A percentile compares a stretch with the other conserved stretches of the same genome.
Conservation (phyloP, 2,113 vertebrate genomes). For the Tenebrosternarchus preto region DNA sequence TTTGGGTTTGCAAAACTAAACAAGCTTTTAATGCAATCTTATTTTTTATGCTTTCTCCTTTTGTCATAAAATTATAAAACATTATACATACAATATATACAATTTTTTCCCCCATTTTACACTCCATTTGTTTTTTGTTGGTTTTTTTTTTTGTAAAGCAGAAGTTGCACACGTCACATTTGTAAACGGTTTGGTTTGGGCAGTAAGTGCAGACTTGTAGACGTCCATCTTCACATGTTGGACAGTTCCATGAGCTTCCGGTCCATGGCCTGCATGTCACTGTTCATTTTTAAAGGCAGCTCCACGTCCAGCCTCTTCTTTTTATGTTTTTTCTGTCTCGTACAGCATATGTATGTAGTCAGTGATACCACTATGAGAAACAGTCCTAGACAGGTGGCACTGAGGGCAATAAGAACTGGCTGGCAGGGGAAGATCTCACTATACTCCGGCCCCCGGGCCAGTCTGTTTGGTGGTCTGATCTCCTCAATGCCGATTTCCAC, state of each 20-base stretch:
- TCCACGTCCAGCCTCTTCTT: constrained; percentile 84
- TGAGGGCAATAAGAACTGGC: constrained; percentile 84
- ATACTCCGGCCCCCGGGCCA: constrained; percentile 77
- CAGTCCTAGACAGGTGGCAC: constrained; percentile 83
- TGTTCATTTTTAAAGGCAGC: constrained; percentile 89
- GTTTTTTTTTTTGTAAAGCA: constrained; percentile 18
- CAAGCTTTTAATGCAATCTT: constrained; percentile 36
- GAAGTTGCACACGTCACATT: constrained; percentile 44
- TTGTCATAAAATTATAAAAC: constrained; percentile 70
- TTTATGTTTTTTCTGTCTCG: constrained; percentile 80
- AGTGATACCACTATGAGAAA: constrained; percentile 83
- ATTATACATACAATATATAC: constrained; percentile 71
- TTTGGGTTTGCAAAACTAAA: constrained; percentile 29
- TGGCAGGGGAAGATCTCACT: constrained; percentile 81
- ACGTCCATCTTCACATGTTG: constrained; percentile 80
- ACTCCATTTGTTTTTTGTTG: constrained; percentile 28
- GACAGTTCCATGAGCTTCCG: constrained; percentile 89
- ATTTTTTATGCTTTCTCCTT: constrained; percentile 54
- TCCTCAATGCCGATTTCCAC: constrained; percentile 89
- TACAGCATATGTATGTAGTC: constrained; percentile 88
- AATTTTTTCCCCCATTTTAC: constrained; percentile 36
- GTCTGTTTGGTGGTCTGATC: constrained; percentile 36
- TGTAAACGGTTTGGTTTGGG: constrained; percentile 65
- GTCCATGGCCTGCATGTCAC: constrained; percentile 80
- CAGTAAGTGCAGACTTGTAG: constrained; percentile 21